Base-by-base conservation (phyloP, 2,888 invertebrate genomes). In the Dorcus hopei region DNA sequence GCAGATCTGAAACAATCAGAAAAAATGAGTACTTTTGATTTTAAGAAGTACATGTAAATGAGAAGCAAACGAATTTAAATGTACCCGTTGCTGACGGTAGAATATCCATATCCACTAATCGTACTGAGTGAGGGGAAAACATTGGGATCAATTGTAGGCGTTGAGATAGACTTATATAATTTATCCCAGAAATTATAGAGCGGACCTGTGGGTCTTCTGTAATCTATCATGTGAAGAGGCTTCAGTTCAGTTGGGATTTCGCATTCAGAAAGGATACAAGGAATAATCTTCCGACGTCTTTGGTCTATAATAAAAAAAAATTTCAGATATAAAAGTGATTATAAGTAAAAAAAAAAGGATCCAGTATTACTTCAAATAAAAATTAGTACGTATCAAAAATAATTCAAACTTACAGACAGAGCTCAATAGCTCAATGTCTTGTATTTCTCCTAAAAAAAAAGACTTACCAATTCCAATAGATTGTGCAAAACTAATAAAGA, bases 401-500 rank as follows among this genome's bases (percentile, higher is more conserved):
- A 33, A 33, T 0, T 33, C 26, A 33, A 33, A 26, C 3, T 26
- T 26, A 26, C 26, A 26, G 26, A 33, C 26, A 6, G 6, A 33
- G 1, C 26, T 6, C 26, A 33, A 3, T 7, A 6, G 19, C 19
- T 19, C 19, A 19, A 19, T 19, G 19, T 19, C 19, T 3, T 19
- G 19, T 33, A 6, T 7, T 33, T 33, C 1, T 6, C 2, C 1
- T 33, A 33, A 33, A 33, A 33, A 33, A 33, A 14, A 54, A 19
- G 40, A 68, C 80, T 80, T 75, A 92, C 92, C 89, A 67, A 95
- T 91, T 67, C 89, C 89, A 45, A 90, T 78, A 5, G 90, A 88
- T 74, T 91, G 91, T 9, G 93, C 92, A 74, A 88, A 91, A 63
- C 87, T 88, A 9, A 89, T 82, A 70, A 91, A 89, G 78, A 91